phyloP scores from a whole-genome alignment of 2,797 vertebrate genomes.

The Mallotus villosus region DNA sequence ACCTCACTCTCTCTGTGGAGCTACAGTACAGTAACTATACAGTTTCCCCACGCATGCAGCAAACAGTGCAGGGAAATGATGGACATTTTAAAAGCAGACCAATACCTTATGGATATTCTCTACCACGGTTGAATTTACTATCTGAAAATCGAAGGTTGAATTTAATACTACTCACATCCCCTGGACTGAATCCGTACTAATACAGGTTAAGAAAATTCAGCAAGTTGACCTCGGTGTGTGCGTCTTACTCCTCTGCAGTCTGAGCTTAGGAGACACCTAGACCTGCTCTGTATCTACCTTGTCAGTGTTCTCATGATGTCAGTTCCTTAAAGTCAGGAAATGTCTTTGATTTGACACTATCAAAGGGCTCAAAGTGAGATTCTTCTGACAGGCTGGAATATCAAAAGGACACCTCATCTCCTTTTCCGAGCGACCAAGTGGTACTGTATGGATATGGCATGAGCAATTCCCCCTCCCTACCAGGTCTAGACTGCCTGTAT shows the following conservation, averaged over 20 bases:
- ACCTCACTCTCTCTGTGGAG: conserved; percentile 18
- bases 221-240: not conserved
- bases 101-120: not conserved
- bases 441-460: conserved; percentile 23
- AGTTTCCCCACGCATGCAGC: not conserved
- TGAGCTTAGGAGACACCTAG: conserved; percentile 28
- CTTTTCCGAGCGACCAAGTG: conserved; percentile 28
- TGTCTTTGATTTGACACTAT: conserved; percentile 73
- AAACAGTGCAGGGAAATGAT: not conserved
- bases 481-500: conserved; percentile 11
- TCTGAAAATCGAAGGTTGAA: not conserved
- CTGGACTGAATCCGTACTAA: not conserved
- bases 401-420: conserved; percentile 57
- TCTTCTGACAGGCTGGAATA: conserved; percentile 62
- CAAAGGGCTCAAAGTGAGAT: conserved; percentile 68
- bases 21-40: not conserved
- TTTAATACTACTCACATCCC: not conserved
- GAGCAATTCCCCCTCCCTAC: conserved; percentile 36
- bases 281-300: conserved; percentile 31
- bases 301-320: conserved; percentile 46
- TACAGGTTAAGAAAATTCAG: not conserved
- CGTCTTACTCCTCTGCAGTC: conserved; percentile 7
- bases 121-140: not conserved
- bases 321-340: conserved; percentile 52
- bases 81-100: not conserved